A percentile compares a stretch with the other conserved stretches of the same genome.
Evolutionary conservation across 2,113 vertebrate species (phyloP).

Genomic region (Poecilia latipinna): DNA sequence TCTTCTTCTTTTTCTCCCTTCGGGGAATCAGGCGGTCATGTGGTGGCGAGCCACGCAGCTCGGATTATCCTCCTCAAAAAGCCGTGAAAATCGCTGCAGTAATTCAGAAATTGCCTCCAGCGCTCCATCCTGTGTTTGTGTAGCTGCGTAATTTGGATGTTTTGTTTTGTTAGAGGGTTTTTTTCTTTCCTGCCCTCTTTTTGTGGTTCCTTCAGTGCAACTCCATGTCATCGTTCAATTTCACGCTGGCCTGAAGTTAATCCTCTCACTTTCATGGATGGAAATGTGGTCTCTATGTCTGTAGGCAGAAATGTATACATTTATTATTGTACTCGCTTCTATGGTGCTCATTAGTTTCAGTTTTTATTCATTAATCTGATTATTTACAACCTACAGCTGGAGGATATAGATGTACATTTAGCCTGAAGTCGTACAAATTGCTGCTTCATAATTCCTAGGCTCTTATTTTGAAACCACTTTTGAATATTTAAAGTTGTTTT

Average conservation of each 20-base stretch:
- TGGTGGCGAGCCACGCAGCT: neutral
- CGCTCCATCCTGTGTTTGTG: constrained; percentile 17
- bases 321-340: neutral
- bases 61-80: constrained; percentile 54
- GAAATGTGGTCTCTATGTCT: constrained; percentile 9
- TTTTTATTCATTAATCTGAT: neutral
- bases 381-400: neutral
- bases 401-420: neutral
- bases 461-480: too few relatives aligned
- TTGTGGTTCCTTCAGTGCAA: constrained; percentile 5
- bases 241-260: constrained; percentile 39
- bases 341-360: neutral
- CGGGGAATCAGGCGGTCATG: neutral
- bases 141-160: constrained; percentile 16
- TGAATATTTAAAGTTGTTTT: too few relatives aligned
- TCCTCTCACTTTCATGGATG: constrained; percentile 20
- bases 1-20: neutral
- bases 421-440: neutral
- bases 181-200: constrained; percentile 12
- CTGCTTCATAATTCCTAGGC: neutral
- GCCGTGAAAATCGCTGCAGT: constrained; percentile 57
- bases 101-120: constrained; percentile 49
- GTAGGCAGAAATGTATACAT: constrained; percentile 3
- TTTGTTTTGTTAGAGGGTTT: constrained; percentile 11
- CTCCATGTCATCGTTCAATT: constrained; percentile 31